Percentiles rank a stretch among this genome's conserved stretches.
These are phyloP conservation scores for Microcebus ravelobensis DNA, from an alignment of 2,113 vertebrate genomes.

Conservation along the genomic window DNA sequence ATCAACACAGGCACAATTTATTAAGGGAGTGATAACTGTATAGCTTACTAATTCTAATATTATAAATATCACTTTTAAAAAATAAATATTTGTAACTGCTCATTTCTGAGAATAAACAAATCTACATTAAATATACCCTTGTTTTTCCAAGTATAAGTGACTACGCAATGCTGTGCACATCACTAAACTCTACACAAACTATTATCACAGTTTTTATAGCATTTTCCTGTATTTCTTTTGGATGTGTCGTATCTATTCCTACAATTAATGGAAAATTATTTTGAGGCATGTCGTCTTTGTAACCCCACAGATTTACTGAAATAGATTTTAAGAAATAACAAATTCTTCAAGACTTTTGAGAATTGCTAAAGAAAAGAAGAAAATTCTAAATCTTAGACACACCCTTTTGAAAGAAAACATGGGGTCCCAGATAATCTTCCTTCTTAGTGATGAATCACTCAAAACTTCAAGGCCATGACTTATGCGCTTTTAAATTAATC, in stretches of 20 bases:
- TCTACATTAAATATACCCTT: background rate
- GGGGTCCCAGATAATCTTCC: background rate
- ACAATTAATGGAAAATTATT: background rate
- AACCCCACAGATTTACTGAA: background rate
- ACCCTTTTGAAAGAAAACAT: background rate
- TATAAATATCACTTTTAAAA: background rate
- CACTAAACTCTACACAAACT: background rate
- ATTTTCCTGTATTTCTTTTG: background rate
- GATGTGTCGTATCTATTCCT: background rate
- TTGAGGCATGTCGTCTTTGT: background rate
- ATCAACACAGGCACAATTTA: background rate
- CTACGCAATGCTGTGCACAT: background rate
- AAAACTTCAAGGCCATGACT: background rate
- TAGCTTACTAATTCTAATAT: background rate
- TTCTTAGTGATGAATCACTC: background rate
- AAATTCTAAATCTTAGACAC: background rate
- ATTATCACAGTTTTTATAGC: background rate
- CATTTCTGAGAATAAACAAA: background rate
- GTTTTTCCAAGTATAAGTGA: background rate
- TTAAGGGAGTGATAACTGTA: background rate
- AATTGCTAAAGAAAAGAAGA: slow-evolving; percentile 29
- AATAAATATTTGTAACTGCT: background rate
- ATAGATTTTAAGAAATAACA: slow-evolving; percentile 8
- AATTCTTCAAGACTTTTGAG: background rate
- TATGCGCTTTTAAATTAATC: background rate